Evolutionary conservation across 2,797 vertebrate genomes (phyloP).

Genomic region (Sebastes matsubarae): DNA sequence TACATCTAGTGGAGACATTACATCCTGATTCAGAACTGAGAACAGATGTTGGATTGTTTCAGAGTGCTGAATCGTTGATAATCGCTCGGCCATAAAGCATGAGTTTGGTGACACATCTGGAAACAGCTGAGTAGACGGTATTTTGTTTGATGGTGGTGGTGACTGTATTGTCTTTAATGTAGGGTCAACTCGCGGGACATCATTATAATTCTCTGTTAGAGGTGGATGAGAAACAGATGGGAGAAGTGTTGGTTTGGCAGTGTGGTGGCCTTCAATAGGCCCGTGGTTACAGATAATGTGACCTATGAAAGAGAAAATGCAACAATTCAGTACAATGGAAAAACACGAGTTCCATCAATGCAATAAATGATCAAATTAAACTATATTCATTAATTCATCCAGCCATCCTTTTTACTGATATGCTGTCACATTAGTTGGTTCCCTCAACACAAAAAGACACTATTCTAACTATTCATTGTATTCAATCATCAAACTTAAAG

Average conservation of each 20-base stretch:
- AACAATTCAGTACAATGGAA: neutral
- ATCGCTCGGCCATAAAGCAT: neutral
- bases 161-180: neutral
- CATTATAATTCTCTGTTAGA: conserved; percentile 4
- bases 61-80: neutral
- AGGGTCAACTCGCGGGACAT: neutral
- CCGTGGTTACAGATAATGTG: neutral
- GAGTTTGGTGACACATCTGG: conserved; percentile 34
- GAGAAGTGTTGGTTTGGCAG: neutral
- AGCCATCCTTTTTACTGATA: neutral
- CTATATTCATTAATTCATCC: neutral
- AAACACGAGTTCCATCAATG: neutral
- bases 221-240: conserved; percentile 32
- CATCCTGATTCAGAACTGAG: conserved; percentile 4
- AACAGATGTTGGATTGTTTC: conserved; percentile 14
- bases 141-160: conserved; percentile 1
- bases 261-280: neutral
- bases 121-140: neutral
- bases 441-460: neutral
- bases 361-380: neutral
- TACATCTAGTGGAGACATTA: conserved; percentile 12
- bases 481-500: too few species aligned
- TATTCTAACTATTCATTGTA: neutral
- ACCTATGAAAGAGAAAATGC: conserved; percentile 13
- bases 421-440: neutral